These are phyloP conservation scores for Zele albiditarsus DNA, from an alignment of 2,888 invertebrate genomes.

Conservation along the genomic window DNA sequence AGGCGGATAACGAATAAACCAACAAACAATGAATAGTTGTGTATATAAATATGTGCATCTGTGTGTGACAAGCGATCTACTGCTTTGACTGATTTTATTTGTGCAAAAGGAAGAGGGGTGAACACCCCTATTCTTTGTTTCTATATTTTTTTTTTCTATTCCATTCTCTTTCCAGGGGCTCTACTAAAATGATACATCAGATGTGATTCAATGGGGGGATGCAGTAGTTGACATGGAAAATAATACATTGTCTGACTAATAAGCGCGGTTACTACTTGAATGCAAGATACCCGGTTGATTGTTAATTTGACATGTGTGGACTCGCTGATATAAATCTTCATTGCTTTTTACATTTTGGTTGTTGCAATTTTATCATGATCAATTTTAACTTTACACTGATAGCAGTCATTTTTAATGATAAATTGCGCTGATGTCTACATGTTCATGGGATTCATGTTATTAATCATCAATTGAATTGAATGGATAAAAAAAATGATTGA, in stretches of 20 bases:
- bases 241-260: not conserved
- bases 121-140: not conserved
- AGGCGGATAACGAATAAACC: slow-evolving; percentile 21
- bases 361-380: not conserved
- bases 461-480: not conserved
- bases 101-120: not conserved
- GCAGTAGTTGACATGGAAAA: not conserved
- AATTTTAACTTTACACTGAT: not conserved
- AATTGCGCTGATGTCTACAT: not conserved
- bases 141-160: too few species aligned
- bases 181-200: not conserved
- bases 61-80: not conserved
- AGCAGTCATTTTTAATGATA: not conserved
- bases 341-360: not conserved
- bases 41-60: slow-evolving; percentile 4
- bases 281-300: not conserved
- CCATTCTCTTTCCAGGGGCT: not conserved
- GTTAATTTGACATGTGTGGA: not conserved
- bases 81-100: not conserved
- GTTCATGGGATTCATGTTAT: not conserved
- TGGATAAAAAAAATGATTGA: not conserved
- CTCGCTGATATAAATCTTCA: not conserved
- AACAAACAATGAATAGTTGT: slow-evolving; percentile 7
- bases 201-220: not conserved
- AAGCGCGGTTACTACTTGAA: not conserved